A percentile compares a stretch with the other conserved stretches of the same genome.
Conservation (phyloP, 2,113 vertebrate species). For the Corythaeola cristata region DNA sequence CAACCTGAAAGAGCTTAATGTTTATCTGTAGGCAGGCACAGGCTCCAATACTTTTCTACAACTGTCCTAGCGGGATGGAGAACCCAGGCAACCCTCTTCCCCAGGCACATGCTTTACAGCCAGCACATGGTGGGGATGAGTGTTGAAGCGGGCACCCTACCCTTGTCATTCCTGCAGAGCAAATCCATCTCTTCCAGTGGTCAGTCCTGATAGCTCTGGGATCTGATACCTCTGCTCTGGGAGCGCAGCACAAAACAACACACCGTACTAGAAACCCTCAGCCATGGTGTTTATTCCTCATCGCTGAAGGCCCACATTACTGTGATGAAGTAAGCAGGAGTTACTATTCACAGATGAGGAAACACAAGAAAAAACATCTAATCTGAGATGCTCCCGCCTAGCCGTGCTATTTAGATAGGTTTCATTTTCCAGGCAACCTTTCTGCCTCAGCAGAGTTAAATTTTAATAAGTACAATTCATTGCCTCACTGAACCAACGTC, state of each 20-base stretch:
- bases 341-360: not conserved
- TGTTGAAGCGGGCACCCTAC: not conserved
- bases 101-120: not conserved
- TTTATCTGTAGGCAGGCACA: not conserved
- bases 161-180: not conserved
- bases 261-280: not conserved
- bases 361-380: not conserved
- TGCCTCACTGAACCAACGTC: not conserved
- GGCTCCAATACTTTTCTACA: not conserved
- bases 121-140: not conserved
- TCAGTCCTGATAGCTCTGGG: not conserved
- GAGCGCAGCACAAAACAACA: not conserved
- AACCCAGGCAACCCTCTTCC: not conserved
- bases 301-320: not conserved
- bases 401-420: not conserved
- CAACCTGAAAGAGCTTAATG: not conserved
- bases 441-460: not conserved
- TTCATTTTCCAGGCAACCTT: not conserved
- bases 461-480: not conserved
- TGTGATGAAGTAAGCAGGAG: not conserved
- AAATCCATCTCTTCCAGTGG: not conserved
- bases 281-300: not conserved
- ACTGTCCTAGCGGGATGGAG: not conserved
- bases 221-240: not conserved
- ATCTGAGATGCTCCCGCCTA: not conserved